phyloP scores from a whole-genome alignment of 2,888 invertebrate genomes.

The Sympetrum striolatum region DNA sequence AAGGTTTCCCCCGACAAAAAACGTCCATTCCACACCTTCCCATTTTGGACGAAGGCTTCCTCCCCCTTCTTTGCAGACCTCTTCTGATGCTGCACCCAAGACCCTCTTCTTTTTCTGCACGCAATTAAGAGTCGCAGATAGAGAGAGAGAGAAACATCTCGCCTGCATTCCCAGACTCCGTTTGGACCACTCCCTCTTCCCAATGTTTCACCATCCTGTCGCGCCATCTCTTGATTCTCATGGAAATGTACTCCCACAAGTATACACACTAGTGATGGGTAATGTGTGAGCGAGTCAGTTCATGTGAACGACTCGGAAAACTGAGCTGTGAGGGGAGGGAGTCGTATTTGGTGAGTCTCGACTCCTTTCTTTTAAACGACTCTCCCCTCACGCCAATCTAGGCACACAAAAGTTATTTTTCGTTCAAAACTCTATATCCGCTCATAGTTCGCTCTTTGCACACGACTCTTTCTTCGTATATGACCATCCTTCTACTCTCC shows the following conservation, averaged over 20 bases:
- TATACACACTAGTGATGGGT: too few species aligned
- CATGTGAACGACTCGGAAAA: too few species aligned
- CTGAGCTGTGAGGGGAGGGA: too few species aligned
- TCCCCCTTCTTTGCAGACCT: neutral
- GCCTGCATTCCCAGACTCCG: neutral
- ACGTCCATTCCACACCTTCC: neutral
- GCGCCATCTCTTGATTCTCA: neutral
- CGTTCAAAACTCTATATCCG: too few species aligned
- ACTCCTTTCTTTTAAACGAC: too few species aligned
- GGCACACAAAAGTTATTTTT: too few species aligned
- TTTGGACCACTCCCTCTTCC: neutral
- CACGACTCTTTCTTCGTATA: too few species aligned
- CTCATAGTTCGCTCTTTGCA: too few species aligned
- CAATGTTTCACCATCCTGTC: neutral
- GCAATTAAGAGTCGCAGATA: neutral
- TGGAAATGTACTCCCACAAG: neutral
- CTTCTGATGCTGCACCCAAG: neutral
- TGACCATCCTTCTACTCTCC: too few species aligned
- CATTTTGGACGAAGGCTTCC: neutral
- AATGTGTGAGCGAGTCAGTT: too few species aligned
- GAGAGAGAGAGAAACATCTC: neutral
- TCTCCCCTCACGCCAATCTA: too few species aligned
- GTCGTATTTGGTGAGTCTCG: too few species aligned
- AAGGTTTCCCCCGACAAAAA: neutral
- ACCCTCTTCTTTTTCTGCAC: neutral